phyloP scores from a whole-genome alignment of 2,113 vertebrate genomes.

The Natator depressus region DNA sequence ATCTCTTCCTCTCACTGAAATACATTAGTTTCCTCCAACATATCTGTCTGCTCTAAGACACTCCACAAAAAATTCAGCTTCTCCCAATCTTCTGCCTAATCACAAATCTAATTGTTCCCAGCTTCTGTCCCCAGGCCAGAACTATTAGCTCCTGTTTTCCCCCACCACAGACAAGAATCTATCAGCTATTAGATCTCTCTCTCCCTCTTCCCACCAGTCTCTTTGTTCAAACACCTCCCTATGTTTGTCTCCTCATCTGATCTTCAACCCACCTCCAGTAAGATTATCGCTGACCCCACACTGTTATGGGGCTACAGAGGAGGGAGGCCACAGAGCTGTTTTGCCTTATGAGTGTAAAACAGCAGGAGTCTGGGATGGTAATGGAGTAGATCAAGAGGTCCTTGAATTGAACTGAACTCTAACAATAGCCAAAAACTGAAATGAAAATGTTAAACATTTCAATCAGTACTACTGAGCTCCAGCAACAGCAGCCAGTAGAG shows the following conservation, averaged over 20 bases:
- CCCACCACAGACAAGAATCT: not conserved
- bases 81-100: not conserved
- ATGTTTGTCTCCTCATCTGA: not conserved
- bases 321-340: not conserved
- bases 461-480: not conserved
- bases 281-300: not conserved
- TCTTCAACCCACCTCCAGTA: not conserved
- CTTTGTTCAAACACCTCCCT: not conserved
- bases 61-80: not conserved
- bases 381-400: not conserved
- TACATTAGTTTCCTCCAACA: not conserved
- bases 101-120: not conserved
- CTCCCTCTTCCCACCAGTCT: not conserved
- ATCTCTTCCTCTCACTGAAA: not conserved
- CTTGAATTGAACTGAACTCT: not conserved
- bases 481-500: not conserved
- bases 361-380: not conserved
- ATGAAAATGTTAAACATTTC: not conserved
- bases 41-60: not conserved
- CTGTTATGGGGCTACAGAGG: not conserved
- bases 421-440: not conserved
- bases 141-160: not conserved
- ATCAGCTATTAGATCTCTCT: not conserved
- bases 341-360: not conserved
- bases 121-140: not conserved